Evolutionary conservation across 2,113 vertebrate species (phyloP).

Genomic region (Nematolebias whitei): DNA sequence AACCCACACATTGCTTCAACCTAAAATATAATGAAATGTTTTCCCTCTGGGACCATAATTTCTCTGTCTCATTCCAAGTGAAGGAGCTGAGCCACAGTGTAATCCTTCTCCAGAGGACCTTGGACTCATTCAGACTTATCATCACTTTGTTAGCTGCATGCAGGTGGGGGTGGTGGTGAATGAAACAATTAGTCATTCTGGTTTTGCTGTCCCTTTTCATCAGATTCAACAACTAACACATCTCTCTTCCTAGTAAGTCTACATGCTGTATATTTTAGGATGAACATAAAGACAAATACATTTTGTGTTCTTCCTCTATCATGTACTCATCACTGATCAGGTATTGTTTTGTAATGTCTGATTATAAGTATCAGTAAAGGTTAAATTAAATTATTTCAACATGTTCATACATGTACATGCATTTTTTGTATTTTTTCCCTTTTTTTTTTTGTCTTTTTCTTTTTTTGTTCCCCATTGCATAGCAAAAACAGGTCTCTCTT

Average conservation of each 20-base stretch:
- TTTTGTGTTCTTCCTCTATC: too few relatives aligned
- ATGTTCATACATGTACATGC: not conserved
- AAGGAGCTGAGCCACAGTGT: conserved; percentile 37
- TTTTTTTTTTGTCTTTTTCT: too few relatives aligned
- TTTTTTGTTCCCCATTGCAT: too few relatives aligned
- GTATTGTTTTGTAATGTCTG: too few relatives aligned
- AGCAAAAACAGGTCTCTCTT: too few relatives aligned
- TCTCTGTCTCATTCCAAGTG: conserved; percentile 28
- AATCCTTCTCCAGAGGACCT: conserved; percentile 53
- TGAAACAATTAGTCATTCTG: conserved; percentile 28
- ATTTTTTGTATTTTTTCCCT: not conserved
- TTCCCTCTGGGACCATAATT: conserved; percentile 42
- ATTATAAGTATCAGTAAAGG: too few relatives aligned
- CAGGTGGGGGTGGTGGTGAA: conserved; percentile 27
- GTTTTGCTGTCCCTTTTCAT: conserved; percentile 15
- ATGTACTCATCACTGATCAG: too few relatives aligned
- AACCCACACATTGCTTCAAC: conserved; percentile 9
- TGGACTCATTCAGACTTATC: conserved; percentile 58
- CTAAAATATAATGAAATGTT: conserved; percentile 54
- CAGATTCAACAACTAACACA: conserved; percentile 4
- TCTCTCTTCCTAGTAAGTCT: not conserved
- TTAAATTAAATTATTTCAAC: too few relatives aligned
- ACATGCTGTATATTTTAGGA: not conserved
- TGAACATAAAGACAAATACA: not conserved
- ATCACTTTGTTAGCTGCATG: conserved; percentile 52